phyloP scores from a whole-genome alignment of 2,888 invertebrate species.

The Eilema depressum region DNA sequence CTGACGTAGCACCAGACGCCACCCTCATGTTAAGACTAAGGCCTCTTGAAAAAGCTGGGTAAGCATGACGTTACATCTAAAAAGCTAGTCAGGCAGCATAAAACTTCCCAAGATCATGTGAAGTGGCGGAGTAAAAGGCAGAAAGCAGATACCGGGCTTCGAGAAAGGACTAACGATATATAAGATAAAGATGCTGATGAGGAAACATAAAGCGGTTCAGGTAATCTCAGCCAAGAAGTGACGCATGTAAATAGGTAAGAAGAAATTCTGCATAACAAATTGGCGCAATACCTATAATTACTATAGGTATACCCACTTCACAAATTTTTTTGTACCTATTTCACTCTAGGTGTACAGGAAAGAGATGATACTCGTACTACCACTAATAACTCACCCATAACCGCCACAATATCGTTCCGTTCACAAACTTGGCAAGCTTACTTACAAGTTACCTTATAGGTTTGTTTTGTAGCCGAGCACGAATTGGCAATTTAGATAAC shows the following conservation, averaged over 20 bases:
- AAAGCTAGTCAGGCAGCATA: neutral
- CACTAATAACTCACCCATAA: no score
- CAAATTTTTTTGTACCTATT: neutral
- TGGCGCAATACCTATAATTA: no score
- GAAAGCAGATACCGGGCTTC: neutral
- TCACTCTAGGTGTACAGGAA: neutral
- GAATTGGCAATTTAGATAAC: neutral
- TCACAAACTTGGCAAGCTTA: no score
- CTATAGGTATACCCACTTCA: neutral
- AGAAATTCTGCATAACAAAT: no score
- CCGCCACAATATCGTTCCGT: no score
- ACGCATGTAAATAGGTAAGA: no score
- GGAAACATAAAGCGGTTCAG: neutral
- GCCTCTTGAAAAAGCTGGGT: constrained; percentile 53
- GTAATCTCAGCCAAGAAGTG: no score
- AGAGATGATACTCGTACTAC: no score
- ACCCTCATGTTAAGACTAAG: constrained; percentile 51
- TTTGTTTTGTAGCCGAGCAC: neutral
- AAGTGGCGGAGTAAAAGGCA: no score
- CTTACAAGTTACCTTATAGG: no score
- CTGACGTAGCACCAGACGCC: constrained; percentile 40
- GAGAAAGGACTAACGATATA: neutral
- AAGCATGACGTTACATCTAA: neutral
- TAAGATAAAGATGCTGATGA: neutral
- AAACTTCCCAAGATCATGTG: no score